phyloP scores from a whole-genome alignment of 2,888 invertebrate species.

The Cephonodes hylas region DNA sequence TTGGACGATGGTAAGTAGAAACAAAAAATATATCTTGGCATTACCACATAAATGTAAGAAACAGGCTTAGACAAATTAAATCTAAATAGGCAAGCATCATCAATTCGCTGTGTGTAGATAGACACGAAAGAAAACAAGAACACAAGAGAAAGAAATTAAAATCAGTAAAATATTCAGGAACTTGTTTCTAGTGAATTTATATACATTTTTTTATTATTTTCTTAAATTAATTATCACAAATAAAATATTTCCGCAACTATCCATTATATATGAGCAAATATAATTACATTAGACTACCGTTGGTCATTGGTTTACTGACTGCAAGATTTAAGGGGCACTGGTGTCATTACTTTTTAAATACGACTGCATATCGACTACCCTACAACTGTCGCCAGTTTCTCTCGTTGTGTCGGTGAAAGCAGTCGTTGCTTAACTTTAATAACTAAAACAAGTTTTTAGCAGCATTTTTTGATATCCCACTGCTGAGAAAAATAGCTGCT shows the following conservation, averaged over 20 bases:
- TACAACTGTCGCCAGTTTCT: not conserved
- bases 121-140: not conserved
- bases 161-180: conserved; percentile 8
- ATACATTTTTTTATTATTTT: conserved; percentile 4
- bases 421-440: not conserved
- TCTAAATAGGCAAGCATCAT: conserved; percentile 6
- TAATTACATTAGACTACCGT: conserved; percentile 5
- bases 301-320: conserved; percentile 1
- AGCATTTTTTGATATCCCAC: not conserved
- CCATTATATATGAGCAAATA: conserved; percentile 9
- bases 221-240: conserved; percentile 11
- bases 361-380: not conserved
- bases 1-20: conserved; percentile 6
- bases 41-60: conserved; percentile 5
- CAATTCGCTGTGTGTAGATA: conserved; percentile 9
- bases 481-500: not conserved
- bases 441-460: not conserved
- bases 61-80: conserved; percentile 9
- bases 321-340: not conserved
- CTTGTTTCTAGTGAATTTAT: conserved; percentile 9
- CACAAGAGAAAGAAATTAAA: too few species aligned
- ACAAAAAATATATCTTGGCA: conserved; percentile 8
- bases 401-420: not conserved
- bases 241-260: conserved; percentile 8
- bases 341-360: not conserved